Evolutionary conservation across 2,888 invertebrate species (phyloP).

Genomic region (Galeruca laticollis): DNA sequence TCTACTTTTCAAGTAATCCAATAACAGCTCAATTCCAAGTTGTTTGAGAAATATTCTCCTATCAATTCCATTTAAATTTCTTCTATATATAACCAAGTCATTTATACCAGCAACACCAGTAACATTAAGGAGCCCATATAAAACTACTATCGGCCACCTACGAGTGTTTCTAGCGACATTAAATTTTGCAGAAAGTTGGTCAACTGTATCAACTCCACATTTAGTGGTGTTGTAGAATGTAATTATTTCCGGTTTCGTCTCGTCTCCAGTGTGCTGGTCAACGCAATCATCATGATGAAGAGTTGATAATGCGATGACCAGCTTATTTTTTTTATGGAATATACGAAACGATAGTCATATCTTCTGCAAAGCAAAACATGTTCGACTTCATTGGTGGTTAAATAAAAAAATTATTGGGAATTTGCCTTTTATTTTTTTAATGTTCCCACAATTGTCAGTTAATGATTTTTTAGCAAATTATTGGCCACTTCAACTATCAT

Average conservation of each 20-base stretch:
- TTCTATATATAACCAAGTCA: conserved; percentile 39
- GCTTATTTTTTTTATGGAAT: conserved; percentile 36
- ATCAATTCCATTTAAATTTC: conserved; percentile 7
- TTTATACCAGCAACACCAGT: conserved; percentile 49
- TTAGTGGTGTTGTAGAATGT: too few species aligned
- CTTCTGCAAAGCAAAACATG: conserved; percentile 33
- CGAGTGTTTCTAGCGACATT: conserved; percentile 48
- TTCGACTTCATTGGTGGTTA: conserved; percentile 25
- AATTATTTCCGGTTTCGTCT: conserved; percentile 41
- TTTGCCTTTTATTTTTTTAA: conserved; percentile 37
- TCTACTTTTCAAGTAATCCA: conserved; percentile 22
- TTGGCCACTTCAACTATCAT: conserved; percentile 28
- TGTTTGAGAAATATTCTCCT: too few species aligned
- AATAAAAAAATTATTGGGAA: conserved; percentile 30
- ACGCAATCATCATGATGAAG: conserved; percentile 39
- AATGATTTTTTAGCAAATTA: conserved; percentile 32
- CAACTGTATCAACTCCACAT: conserved; percentile 52
- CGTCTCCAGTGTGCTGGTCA: conserved; percentile 31
- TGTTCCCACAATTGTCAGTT: conserved; percentile 29
- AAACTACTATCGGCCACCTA: conserved; percentile 50
- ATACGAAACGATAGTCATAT: too few species aligned
- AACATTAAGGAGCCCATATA: conserved; percentile 50
- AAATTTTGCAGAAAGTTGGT: conserved; percentile 46
- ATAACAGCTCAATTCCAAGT: conserved; percentile 1
- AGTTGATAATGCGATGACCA: conserved; percentile 35